Base-by-base conservation (phyloP, 2,888 invertebrate species). In the Dolichopus griseipennis region DNA sequence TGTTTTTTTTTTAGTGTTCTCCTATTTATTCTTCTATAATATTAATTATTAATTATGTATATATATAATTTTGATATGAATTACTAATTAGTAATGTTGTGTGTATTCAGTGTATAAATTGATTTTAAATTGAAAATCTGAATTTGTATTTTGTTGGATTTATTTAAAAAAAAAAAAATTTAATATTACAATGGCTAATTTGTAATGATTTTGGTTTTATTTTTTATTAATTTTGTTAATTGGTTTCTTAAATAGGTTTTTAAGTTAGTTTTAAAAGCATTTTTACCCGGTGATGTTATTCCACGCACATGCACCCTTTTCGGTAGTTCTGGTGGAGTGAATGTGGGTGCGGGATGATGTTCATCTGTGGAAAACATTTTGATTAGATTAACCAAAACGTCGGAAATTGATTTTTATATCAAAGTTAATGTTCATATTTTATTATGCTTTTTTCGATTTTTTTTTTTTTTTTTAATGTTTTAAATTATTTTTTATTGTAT, bases 261-360 rank as follows among this genome's bases (percentile, higher is more conserved):
- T 37, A 41, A 41, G 52, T 52, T 52, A 66, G 67, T 66, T 68
- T 70, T 70, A 68, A 70, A 69, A 70, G 71, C 73, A 71, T 68
- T 73, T 76, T 78, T 78, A 78, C 78, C 81, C 79, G 81, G 79
- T 78, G 84, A 79, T 77, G 84, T 86, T 81, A 81, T 88, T 93
- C 94, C 94, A 93, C 94, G 90, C 85, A 93, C 90, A 90, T 94
- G 94, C 90, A 93, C 93, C 91, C 93, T 92, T 91, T 95, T 95
- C 88, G 95, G 95, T 88, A 95, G 92, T 91, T 95, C 95, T 89
- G 95, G 95, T 88, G 95, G 95, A 87, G 95, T 95, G 88, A 94
- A 95, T 87, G 95, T 94, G 86, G 95, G 94, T 87, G 93, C 93
- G 89, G 93, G 92, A 87, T 93, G 93, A 89, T 92, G 92, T 87